Evolutionary conservation across 1,140 invertebrate species (phyloP).

Genomic region (Solenopsis fugax): DNA sequence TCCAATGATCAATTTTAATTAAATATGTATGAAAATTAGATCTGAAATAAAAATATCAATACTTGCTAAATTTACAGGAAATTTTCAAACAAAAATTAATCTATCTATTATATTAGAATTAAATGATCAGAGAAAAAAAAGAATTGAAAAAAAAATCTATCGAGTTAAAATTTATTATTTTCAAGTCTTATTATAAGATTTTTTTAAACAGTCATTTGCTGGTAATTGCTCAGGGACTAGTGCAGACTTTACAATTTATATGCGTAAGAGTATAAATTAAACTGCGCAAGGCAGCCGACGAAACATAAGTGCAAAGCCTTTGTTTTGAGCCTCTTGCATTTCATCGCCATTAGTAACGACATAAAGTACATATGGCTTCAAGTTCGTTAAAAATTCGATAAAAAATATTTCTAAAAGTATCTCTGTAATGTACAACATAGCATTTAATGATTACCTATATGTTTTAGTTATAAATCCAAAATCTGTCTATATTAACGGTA

Average conservation of each 20-base stretch:
- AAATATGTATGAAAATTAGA: no score
- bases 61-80: no score
- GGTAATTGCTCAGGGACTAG: no score
- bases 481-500: slow-evolving; percentile 88
- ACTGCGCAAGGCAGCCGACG: slow-evolving; percentile 89
- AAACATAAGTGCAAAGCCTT: slow-evolving; percentile 91
- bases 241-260: no score
- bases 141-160: no score
- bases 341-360: slow-evolving; percentile 90
- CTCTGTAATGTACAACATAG: slow-evolving; percentile 12
- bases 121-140: not conserved
- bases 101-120: no score
- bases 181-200: no score
- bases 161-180: no score
- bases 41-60: no score
- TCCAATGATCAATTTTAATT: no score
- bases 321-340: slow-evolving; percentile 89
- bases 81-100: no score
- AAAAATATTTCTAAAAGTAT: slow-evolving; percentile 19
- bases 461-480: slow-evolving; percentile 90
- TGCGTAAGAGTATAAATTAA: slow-evolving; percentile 31
- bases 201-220: no score
- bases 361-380: slow-evolving; percentile 91
- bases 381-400: slow-evolving; percentile 84
- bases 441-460: slow-evolving; percentile 85